These are phyloP conservation scores for Phylloscopus trochilus DNA, from an alignment of 2,113 vertebrate species.

Conservation along the genomic window DNA sequence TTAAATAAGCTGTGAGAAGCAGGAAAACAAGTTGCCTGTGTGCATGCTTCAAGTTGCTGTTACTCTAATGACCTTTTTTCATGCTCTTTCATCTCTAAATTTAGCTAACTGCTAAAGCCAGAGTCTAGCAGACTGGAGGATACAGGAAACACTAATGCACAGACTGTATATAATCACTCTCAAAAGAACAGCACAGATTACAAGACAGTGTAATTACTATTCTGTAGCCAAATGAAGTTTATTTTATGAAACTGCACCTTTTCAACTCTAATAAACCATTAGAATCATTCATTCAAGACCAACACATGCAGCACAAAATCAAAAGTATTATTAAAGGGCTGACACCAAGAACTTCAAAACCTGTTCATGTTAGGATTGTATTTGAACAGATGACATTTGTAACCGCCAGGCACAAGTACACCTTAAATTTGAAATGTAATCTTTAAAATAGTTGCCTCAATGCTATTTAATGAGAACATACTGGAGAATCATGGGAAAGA, in stretches of 20 bases:
- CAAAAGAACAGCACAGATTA: conserved; percentile 5
- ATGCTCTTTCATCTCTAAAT: conserved; percentile 39
- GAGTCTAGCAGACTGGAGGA: neutral
- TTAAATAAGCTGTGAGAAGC: neutral
- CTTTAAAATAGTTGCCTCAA: neutral
- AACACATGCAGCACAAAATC: conserved; percentile 2
- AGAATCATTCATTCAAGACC: conserved; percentile 14
- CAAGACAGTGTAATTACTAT: neutral
- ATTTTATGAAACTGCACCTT: conserved; percentile 49
- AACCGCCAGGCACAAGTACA: neutral
- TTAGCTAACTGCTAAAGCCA: neutral
- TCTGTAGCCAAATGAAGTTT: conserved; percentile 10
- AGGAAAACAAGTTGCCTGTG: neutral
- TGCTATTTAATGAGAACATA: neutral
- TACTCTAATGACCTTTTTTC: neutral
- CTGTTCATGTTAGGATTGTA: neutral
- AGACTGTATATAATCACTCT: neutral
- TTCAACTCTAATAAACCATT: conserved; percentile 13
- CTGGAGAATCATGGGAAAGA: neutral
- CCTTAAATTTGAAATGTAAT: neutral
- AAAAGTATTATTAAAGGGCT: neutral
- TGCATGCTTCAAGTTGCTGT: neutral
- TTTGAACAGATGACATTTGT: neutral
- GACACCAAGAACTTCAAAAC: neutral
- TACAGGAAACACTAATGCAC: neutral